These are phyloP conservation scores for Pheucticus melanocephalus DNA, from an alignment of 2,113 vertebrate species.

Conservation along the genomic window DNA sequence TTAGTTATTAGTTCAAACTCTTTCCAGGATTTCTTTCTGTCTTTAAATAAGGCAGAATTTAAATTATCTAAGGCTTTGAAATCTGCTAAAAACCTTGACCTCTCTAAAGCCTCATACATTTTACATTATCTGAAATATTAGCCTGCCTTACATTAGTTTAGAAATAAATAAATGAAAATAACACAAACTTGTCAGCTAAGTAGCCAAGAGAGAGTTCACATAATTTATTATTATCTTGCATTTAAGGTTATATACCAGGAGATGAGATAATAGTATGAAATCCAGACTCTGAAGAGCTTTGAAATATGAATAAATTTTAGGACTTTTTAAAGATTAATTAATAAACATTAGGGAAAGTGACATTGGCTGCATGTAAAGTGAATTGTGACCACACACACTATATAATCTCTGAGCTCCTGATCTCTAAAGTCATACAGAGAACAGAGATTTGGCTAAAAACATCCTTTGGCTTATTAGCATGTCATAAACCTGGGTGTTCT, in stretches of 20 bases:
- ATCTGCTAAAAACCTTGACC: background rate
- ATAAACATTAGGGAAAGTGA: background rate
- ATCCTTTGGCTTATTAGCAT: background rate
- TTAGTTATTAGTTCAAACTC: background rate
- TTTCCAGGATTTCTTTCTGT: background rate
- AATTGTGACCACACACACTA: background rate
- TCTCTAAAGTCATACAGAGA: background rate
- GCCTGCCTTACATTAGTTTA: background rate
- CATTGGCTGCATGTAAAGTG: background rate
- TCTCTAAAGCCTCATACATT: background rate
- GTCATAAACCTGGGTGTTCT: background rate
- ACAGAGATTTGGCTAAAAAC: background rate
- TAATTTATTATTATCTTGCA: background rate
- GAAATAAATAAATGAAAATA: slow-evolving; percentile 6
- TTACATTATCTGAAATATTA: background rate
- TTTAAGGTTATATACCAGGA: background rate
- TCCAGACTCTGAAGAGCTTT: background rate
- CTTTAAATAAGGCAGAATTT: background rate
- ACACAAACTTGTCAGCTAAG: background rate
- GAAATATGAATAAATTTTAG: background rate
- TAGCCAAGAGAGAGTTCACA: background rate
- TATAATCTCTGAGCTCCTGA: background rate
- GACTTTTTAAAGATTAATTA: background rate
- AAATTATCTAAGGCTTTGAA: background rate
- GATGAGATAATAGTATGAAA: background rate